Evolutionary conservation across 2,797 vertebrate genomes (phyloP), one percentile per base, ranked within the genome.

Genomic region (Acestrorhynchus altus): DNA sequence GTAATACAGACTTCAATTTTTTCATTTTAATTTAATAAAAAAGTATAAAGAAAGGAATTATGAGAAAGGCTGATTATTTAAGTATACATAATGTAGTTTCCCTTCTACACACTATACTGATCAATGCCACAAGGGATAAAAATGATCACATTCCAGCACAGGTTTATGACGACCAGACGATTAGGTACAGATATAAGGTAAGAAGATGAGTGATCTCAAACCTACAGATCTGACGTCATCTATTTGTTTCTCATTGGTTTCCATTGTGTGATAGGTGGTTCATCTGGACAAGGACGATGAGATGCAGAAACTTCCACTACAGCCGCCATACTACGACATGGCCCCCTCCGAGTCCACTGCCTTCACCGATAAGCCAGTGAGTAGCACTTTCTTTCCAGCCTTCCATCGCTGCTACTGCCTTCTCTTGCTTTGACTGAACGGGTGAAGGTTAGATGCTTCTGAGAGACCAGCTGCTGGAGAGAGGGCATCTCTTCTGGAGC

Each of bases 241-340:
- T 56, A 35, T 10, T 64, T 40, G 13, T 8, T 26, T n/a, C 22
- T 51, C 35, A 54, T 77, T 52, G 31, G 31, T 39, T 75, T 79
- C 73, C 65, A 51, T 63, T 84, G 82, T 82, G 73, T 88, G 31
- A 35, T 35, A 98, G 96, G 94, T 96, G 80, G 95, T 96, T 83
- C 94, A 94, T 86, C 89, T 97, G 67, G 96, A 96, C 90, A 95
- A 92, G 87, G 91, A 95, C 4, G 95, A 96, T 77, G 94, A 96
- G 80, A 93, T 94, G 73, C 93, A 95, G 93, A 95, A 96, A 85
- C 90, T 94, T 81, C 93, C 94, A 42, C 91, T 95, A 15, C 95
- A 97, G 89, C 86, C 94, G 44, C 93, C 93, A 16, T 97, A 97
- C 91, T 97, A 95, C 0, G 95, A 97, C 90, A 94, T 96, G 93